Evolutionary conservation across 2,113 vertebrate genomes (phyloP).

Genomic region (Shinisaurus crocodilurus): DNA sequence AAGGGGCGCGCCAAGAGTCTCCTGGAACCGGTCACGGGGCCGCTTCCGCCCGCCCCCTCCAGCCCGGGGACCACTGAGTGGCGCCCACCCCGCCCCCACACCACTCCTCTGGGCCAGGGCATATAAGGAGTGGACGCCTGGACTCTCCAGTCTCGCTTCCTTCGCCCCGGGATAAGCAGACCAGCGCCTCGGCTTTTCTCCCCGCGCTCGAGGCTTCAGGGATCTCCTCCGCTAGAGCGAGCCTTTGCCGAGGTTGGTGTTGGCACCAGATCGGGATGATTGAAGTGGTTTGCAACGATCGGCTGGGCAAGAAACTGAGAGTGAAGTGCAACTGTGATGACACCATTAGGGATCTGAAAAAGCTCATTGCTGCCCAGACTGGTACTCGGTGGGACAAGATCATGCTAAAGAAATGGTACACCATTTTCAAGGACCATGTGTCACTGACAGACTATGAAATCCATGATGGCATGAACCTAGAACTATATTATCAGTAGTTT

Average conservation of each 20-base stretch:
- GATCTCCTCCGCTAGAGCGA: neutral
- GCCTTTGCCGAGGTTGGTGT: neutral
- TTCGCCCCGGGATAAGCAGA: too few relatives aligned
- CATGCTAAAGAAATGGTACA: slow-evolving; percentile 96
- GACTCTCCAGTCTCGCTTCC: too few relatives aligned
- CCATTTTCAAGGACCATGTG: slow-evolving; percentile 96
- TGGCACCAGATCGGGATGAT: slow-evolving; percentile 78
- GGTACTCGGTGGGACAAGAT: slow-evolving; percentile 93
- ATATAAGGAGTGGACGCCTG: too few relatives aligned
- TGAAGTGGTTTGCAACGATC: slow-evolving; percentile 94
- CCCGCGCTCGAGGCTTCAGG: too few relatives aligned
- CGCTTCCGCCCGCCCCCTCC: too few relatives aligned
- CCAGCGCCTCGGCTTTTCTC: too few relatives aligned
- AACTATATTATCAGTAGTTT: slow-evolving; percentile 91
- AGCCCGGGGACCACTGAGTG: too few relatives aligned
- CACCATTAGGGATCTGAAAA: slow-evolving; percentile 91
- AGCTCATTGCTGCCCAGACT: slow-evolving; percentile 93
- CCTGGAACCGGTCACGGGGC: too few relatives aligned
- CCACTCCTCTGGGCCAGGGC: too few relatives aligned
- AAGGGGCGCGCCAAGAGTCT: too few relatives aligned
- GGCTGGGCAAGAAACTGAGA: slow-evolving; percentile 92
- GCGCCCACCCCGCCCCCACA: too few relatives aligned
- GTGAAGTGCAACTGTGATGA: slow-evolving; percentile 94
- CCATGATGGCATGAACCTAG: slow-evolving; percentile 96
- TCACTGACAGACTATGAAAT: slow-evolving; percentile 93